Evolutionary conservation across 2,113 vertebrate species (phyloP).

Genomic region (Dasyornis broadbenti): DNA sequence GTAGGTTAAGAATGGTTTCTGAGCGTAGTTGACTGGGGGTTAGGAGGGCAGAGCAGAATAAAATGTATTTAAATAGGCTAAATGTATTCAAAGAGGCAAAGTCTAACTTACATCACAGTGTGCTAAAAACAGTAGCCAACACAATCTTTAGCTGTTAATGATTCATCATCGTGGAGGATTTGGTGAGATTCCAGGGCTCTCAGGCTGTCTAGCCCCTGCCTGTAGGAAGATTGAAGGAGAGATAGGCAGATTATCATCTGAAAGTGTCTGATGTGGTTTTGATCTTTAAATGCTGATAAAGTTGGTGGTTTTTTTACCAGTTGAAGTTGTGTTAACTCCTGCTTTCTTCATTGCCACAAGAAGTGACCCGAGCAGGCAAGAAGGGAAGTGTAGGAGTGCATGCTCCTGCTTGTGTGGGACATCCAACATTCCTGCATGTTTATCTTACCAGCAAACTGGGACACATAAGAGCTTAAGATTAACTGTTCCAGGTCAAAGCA

Average conservation of each 20-base stretch:
- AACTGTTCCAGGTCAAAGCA: background rate
- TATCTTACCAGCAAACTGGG: background rate
- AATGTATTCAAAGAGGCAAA: background rate
- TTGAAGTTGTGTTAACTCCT: background rate
- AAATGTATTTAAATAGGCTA: background rate
- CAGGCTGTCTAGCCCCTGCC: background rate
- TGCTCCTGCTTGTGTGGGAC: background rate
- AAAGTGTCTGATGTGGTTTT: background rate
- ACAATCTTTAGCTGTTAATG: constrained; percentile 34
- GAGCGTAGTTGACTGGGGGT: background rate
- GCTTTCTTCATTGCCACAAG: background rate
- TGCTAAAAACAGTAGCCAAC: constrained; percentile 16
- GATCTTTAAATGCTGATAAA: background rate
- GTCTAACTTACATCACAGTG: background rate
- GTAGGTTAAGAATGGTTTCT: background rate
- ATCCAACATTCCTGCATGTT: background rate
- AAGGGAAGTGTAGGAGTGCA: background rate
- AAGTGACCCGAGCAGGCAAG: background rate
- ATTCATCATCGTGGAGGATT: background rate
- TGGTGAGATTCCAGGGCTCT: constrained; percentile 17
- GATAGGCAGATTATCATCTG: constrained; percentile 11
- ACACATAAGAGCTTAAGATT: background rate
- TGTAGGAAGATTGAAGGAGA: background rate
- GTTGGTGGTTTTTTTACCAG: background rate
- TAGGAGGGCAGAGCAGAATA: constrained; percentile 1